Conservation (phyloP, 2,113 vertebrate species). For the Smithornis capensis region DNA sequence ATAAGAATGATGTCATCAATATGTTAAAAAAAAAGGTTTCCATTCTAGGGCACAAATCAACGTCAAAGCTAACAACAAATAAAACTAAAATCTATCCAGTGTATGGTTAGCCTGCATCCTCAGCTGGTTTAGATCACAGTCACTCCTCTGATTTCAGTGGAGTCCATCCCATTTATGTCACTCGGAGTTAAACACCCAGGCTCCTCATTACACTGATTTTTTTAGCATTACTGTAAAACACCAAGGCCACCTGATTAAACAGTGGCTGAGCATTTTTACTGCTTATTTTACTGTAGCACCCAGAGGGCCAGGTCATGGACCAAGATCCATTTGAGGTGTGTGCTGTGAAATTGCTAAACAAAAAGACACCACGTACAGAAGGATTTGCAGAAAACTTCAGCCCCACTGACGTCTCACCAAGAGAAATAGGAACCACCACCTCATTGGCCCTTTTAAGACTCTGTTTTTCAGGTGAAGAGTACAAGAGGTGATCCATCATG, state of each 20-base stretch:
- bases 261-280: neutral
- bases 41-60: neutral
- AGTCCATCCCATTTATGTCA: neutral
- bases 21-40: neutral
- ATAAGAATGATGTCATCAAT: constrained; percentile 22
- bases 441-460: neutral
- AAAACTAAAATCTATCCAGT: constrained; percentile 3
- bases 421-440: neutral
- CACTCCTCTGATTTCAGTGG: neutral
- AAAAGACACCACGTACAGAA: neutral
- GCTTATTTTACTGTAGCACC: neutral
- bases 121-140: neutral
- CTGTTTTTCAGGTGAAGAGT: neutral
- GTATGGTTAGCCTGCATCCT: neutral
- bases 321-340: neutral
- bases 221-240: neutral
- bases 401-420: neutral
- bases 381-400: neutral
- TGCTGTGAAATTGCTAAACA: constrained; percentile 26
- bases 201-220: neutral
- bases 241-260: neutral
- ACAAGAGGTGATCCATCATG: accelerated
- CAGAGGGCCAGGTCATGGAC: neutral
- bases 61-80: constrained; percentile 14
- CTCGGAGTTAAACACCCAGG: neutral